These are phyloP conservation scores for Mastomys coucha DNA, from an alignment of 2,113 vertebrate genomes.

Conservation along the genomic window DNA sequence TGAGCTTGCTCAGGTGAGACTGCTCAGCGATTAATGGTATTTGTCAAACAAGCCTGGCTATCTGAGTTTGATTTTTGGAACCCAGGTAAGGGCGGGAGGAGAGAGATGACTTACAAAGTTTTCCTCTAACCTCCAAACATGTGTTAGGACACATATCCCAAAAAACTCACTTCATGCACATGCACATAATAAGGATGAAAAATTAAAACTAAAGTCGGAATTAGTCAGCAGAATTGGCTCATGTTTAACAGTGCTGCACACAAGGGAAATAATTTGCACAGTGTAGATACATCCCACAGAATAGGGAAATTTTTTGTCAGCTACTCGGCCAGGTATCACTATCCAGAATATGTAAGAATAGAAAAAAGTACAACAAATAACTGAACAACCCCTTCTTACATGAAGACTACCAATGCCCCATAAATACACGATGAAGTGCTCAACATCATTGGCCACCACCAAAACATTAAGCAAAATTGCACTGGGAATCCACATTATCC, in stretches of 20 bases:
- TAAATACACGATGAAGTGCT: background rate
- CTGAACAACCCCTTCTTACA: background rate
- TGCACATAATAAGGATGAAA: background rate
- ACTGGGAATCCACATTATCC: background rate
- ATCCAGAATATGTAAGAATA: background rate
- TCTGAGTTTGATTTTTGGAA: background rate
- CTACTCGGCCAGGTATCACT: background rate
- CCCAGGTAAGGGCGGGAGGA: background rate
- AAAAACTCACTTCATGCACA: background rate
- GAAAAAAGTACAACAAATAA: background rate
- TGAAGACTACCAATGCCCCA: background rate
- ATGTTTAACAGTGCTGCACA: background rate
- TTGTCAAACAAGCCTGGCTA: background rate
- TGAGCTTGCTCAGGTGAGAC: background rate
- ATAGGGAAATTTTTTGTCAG: background rate
- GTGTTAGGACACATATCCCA: background rate
- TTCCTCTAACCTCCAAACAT: background rate
- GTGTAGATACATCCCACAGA: background rate
- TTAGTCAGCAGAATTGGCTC: background rate
- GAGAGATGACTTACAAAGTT: background rate
- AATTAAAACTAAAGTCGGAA: background rate
- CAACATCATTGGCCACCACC: background rate
- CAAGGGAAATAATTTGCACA: background rate
- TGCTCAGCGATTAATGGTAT: background rate
- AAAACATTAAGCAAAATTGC: background rate